A percentile compares a stretch with the other conserved stretches of the same genome.
Evolutionary conservation across 2,113 vertebrate species (phyloP).

Genomic region (Calyptomena viridis): DNA sequence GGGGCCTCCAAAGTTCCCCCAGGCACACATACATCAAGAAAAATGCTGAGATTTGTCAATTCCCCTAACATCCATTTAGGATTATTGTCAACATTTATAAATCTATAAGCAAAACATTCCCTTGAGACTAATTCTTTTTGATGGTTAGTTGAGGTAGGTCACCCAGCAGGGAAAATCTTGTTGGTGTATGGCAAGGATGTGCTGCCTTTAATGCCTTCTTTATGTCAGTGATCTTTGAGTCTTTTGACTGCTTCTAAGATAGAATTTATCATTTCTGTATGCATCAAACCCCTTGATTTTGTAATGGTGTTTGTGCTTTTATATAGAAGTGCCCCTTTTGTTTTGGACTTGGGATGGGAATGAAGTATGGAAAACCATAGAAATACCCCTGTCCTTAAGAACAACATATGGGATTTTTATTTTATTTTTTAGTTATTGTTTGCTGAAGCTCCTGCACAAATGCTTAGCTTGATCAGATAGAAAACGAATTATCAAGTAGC

Average conservation of each 20-base stretch:
- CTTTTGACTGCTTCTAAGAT: background rate
- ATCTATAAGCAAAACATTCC: constrained; percentile 69
- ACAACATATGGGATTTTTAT: background rate
- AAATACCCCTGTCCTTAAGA: background rate
- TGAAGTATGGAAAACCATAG: background rate
- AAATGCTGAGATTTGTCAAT: constrained; percentile 73
- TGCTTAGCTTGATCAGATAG: background rate
- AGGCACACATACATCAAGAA: constrained; percentile 61
- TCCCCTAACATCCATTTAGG: constrained; percentile 72
- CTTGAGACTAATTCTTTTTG: constrained; percentile 70
- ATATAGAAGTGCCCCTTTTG: background rate
- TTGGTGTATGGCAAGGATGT: constrained; percentile 15
- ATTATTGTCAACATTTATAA: constrained; percentile 75
- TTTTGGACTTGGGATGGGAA: background rate
- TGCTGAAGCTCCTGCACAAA: background rate
- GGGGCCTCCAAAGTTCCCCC: constrained; percentile 37
- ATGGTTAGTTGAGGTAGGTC: constrained; percentile 65
- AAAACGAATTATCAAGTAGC: background rate
- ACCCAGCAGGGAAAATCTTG: constrained; percentile 57
- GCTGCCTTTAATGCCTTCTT: constrained; percentile 10
- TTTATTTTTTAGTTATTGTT: background rate
- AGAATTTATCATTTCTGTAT: background rate
- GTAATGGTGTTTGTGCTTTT: background rate
- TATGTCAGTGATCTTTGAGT: constrained; percentile 15
- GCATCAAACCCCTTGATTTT: background rate